Percentiles rank a stretch among this genome's conserved stretches.
phyloP scores from a whole-genome alignment of 2,888 invertebrate species.

The Diplazon laetatorius region DNA sequence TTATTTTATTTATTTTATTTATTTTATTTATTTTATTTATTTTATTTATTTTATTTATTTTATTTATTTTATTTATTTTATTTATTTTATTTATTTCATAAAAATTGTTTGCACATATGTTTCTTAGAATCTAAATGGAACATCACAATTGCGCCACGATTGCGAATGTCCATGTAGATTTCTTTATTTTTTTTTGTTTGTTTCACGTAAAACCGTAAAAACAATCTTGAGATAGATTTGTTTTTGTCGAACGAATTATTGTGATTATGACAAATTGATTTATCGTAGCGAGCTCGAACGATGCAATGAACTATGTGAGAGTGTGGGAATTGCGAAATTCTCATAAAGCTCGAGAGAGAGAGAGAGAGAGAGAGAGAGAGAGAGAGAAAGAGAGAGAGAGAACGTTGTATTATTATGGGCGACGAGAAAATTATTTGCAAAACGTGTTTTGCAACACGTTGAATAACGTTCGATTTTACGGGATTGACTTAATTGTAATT shows the following conservation, averaged over 20 bases:
- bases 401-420: neutral
- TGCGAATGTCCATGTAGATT: no score
- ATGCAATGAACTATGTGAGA: no score
- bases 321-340: conserved; percentile 4
- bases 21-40: no score
- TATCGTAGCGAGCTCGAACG: neutral
- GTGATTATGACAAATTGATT: neutral
- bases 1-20: neutral
- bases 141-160: no score
- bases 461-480: neutral
- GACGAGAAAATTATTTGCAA: neutral
- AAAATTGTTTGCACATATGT: no score
- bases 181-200: neutral
- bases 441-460: neutral
- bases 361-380: no score
- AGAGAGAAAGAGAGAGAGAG: neutral
- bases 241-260: neutral
- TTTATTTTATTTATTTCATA: neutral
- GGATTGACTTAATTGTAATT: neutral
- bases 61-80: neutral
- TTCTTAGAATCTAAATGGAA: no score
- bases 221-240: neutral
- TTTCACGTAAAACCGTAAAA: neutral
- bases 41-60: no score
- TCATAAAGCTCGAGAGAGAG: neutral